Percentiles rank a stretch among this genome's conserved stretches.
These are phyloP conservation scores for Pteronura brasiliensis DNA, from an alignment of 2,113 vertebrate species.

Conservation along the genomic window DNA sequence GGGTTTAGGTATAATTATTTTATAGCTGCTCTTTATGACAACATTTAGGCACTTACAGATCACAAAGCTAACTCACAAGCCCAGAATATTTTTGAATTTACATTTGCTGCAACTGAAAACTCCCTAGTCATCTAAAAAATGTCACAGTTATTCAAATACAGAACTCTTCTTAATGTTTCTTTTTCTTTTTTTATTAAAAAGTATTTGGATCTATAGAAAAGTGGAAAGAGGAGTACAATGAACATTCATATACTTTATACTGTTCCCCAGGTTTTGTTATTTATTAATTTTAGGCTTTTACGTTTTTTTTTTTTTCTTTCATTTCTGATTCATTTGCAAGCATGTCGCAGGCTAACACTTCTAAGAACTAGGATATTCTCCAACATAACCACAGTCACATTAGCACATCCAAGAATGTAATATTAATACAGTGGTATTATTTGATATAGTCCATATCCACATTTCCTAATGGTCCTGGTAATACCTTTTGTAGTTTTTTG, in stretches of 20 bases:
- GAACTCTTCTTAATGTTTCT: background rate
- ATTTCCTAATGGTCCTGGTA: background rate
- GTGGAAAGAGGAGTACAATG: background rate
- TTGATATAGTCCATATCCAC: too few relatives aligned
- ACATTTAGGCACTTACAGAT: background rate
- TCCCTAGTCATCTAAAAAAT: background rate
- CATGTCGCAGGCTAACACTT: background rate
- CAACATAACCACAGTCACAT: background rate
- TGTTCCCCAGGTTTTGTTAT: background rate
- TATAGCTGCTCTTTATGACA: background rate
- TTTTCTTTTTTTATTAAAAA: background rate
- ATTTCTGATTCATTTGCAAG: background rate
- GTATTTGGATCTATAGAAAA: background rate
- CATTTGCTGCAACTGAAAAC: background rate
- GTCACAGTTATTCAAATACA: background rate
- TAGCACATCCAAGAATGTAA: background rate
- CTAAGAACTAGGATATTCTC: background rate
- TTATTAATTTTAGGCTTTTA: background rate
- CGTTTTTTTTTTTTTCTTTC: background rate
- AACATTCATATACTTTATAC: background rate
- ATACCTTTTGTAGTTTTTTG: background rate
- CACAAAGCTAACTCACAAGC: background rate
- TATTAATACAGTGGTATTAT: background rate
- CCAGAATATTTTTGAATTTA: slow-evolving; percentile 9
- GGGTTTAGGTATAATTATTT: background rate